Evolutionary conservation across 2,888 invertebrate genomes (phyloP).

Genomic region (Lepidochitona cinerea): DNA sequence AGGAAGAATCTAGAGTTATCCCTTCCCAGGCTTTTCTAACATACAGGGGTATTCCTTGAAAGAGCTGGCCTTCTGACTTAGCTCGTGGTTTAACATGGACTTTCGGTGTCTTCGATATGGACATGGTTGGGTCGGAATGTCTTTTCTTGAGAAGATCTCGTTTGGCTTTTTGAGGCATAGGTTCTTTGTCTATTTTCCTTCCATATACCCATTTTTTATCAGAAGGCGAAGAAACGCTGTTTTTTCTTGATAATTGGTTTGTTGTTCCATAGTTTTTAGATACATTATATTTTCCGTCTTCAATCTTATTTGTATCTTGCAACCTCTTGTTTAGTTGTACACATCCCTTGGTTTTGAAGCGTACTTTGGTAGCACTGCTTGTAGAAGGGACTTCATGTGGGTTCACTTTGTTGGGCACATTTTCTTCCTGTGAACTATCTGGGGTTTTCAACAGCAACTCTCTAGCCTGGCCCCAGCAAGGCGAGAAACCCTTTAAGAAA

Average conservation of each 20-base stretch:
- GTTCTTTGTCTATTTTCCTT: background rate
- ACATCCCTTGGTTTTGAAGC: no score
- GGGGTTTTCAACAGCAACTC: background rate
- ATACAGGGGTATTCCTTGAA: background rate
- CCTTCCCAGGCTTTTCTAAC: no score
- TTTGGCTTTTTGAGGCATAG: background rate
- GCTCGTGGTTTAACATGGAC: background rate
- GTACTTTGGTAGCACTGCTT: background rate
- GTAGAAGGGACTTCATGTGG: background rate
- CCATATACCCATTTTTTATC: no score
- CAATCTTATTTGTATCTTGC: background rate
- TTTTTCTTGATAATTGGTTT: no score
- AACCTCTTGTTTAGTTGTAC: background rate
- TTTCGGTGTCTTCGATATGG: background rate
- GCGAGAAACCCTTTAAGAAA: background rate
- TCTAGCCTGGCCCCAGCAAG: background rate
- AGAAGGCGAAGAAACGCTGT: no score
- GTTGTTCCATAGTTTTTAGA: background rate
- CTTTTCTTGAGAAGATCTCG: background rate
- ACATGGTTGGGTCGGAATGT: background rate
- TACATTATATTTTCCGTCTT: background rate
- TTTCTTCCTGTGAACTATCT: background rate
- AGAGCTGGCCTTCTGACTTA: background rate
- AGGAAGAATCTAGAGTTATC: no score
- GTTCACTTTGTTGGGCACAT: background rate